Evolutionary conservation across 1,140 invertebrate genomes (phyloP).

Genomic region (Calephelis nemesis): DNA sequence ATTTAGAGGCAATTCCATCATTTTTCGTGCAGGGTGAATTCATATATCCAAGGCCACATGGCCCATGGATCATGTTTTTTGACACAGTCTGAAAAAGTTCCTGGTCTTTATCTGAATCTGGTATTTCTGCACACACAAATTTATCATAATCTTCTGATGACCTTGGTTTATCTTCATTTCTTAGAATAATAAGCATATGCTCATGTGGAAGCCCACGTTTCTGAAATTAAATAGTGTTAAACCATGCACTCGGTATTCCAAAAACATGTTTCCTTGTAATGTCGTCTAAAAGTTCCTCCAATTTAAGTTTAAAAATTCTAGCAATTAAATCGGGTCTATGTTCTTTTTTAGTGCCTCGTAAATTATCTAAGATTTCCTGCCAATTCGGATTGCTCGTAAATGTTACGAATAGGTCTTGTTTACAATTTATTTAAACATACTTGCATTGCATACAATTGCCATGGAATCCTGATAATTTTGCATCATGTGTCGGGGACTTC

Average conservation of each 20-base stretch:
- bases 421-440: too few relatives aligned
- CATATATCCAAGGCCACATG: background rate
- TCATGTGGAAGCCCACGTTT: background rate
- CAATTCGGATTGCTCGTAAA: slow-evolving; percentile 19
- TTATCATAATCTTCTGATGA: slow-evolving; percentile 17
- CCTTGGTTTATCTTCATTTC: slow-evolving; percentile 5
- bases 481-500: slow-evolving; percentile 18
- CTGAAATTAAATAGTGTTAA: slow-evolving; percentile 2
- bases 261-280: slow-evolving; percentile 16
- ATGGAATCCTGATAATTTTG: slow-evolving; percentile 19
- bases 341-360: background rate
- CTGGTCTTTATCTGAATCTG: slow-evolving; percentile 7
- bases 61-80: slow-evolving; percentile 2
- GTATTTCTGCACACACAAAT: slow-evolving; percentile 19
- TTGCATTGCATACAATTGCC: slow-evolving; percentile 8
- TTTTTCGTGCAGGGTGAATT: background rate
- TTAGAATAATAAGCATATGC: slow-evolving; percentile 6
- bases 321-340: slow-evolving; percentile 3
- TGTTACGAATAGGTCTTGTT: slow-evolving; percentile 17
- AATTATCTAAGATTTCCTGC: slow-evolving; percentile 17
- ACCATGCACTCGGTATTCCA: slow-evolving; percentile 15
- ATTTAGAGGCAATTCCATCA: background rate
- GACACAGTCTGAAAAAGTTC: slow-evolving; percentile 19
- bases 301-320: slow-evolving; percentile 9
- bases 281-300: slow-evolving; percentile 11